phyloP scores from a whole-genome alignment of 2,888 invertebrate genomes.

The Drosophila subsilvestris region DNA sequence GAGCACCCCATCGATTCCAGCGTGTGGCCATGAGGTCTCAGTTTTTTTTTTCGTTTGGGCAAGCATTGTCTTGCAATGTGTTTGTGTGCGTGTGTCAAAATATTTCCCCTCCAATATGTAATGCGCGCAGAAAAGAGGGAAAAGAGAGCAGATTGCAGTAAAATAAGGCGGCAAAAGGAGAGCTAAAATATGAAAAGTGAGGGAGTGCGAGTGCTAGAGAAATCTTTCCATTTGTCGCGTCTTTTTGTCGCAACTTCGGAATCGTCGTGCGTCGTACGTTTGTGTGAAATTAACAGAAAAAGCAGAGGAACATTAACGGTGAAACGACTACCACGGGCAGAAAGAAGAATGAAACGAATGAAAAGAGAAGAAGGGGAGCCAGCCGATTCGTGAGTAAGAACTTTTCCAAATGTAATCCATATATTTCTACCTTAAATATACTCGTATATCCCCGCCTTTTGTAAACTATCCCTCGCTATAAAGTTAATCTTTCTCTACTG shows the following conservation, averaged over 20 bases:
- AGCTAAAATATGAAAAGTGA: too few species aligned
- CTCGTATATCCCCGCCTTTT: neutral
- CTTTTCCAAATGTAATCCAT: neutral
- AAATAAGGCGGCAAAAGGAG: too few species aligned
- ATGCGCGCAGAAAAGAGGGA: too few species aligned
- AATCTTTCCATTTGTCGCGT: neutral
- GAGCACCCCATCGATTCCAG: too few species aligned
- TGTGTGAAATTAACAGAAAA: neutral
- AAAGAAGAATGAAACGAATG: neutral
- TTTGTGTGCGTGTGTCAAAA: too few species aligned
- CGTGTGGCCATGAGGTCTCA: too few species aligned
- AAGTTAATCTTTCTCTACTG: conserved; percentile 4
- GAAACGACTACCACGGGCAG: neutral
- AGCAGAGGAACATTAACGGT: neutral
- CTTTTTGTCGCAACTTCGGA: neutral
- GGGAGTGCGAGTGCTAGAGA: too few species aligned
- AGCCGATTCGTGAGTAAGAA: neutral
- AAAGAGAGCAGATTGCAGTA: too few species aligned
- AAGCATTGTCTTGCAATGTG: too few species aligned
- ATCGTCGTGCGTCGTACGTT: neutral
- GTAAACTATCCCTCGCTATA: neutral
- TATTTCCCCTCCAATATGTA: too few species aligned
- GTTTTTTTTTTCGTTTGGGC: too few species aligned
- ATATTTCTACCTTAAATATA: neutral
- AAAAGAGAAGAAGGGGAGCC: neutral